Conservation (phyloP, 2,113 vertebrate genomes). For the Zosterops japonicus region DNA sequence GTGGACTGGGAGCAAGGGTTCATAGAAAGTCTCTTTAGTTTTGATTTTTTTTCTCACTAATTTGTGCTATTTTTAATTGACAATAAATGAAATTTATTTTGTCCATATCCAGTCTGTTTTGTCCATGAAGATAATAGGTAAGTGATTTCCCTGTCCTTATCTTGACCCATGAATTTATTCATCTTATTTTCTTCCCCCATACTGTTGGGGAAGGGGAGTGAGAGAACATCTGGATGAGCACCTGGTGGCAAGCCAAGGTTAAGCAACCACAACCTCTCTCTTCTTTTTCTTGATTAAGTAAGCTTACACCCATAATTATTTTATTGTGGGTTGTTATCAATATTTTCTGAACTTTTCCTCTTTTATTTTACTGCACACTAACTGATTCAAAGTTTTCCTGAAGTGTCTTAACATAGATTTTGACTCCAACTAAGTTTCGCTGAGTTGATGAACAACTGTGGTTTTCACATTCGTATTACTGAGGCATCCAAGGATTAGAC, state of each 20-base stretch:
- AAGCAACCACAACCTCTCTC: not conserved
- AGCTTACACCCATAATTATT: not conserved
- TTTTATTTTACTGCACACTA: not conserved
- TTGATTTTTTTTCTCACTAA: not conserved
- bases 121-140: not conserved
- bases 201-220: not conserved
- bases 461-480: not conserved
- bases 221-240: not conserved
- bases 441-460: not conserved
- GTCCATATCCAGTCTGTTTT: not conserved
- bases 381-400: not conserved
- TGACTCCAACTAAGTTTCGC: not conserved
- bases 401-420: not conserved
- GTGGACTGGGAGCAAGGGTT: not conserved
- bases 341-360: not conserved
- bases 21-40: not conserved
- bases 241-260: not conserved
- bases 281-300: not conserved
- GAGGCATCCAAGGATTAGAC: not conserved
- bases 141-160: not conserved
- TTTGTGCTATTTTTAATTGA: not conserved
- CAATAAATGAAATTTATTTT: not conserved
- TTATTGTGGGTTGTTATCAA: not conserved
- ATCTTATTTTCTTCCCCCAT: not conserved
- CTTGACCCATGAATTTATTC: rapidly evolving